A percentile compares a stretch with the other conserved stretches of the same genome.
Conservation (phyloP, 2,797 vertebrate species). For the Crypturellus tataupa region DNA sequence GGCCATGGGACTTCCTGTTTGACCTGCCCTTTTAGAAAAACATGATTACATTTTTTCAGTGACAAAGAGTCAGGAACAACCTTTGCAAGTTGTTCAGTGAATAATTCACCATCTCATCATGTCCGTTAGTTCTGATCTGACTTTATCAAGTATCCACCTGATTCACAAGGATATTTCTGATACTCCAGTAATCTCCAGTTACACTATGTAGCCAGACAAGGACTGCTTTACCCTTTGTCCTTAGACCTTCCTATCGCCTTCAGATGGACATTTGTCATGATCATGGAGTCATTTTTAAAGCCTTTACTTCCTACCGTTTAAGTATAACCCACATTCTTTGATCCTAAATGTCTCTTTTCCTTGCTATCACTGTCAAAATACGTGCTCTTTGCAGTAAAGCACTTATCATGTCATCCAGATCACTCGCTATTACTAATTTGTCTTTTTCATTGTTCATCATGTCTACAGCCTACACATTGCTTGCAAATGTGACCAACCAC, state of each 20-base stretch:
- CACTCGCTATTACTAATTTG: neutral
- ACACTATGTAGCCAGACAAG: neutral
- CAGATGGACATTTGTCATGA: neutral
- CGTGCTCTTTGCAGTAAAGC: accelerated
- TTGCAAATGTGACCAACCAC: neutral
- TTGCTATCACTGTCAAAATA: neutral
- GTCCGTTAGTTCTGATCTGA: neutral
- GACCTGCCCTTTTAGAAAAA: neutral
- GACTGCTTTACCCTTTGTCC: neutral
- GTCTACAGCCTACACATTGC: neutral
- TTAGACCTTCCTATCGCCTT: neutral
- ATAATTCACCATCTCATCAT: neutral
- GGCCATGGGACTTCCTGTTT: neutral
- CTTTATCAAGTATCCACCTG: neutral
- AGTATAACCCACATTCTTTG: neutral
- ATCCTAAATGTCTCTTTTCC: neutral
- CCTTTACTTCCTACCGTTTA: neutral
- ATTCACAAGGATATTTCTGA: neutral
- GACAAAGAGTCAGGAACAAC: neutral
- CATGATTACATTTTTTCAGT: neutral
- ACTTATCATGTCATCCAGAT: neutral
- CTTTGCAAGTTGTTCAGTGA: neutral
- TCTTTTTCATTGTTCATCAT: neutral
- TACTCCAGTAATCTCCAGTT: neutral
- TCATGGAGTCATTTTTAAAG: neutral